These are phyloP conservation scores for Petrolisthes cinctipes DNA, from an alignment of 2,888 invertebrate species.

Conservation along the genomic window DNA sequence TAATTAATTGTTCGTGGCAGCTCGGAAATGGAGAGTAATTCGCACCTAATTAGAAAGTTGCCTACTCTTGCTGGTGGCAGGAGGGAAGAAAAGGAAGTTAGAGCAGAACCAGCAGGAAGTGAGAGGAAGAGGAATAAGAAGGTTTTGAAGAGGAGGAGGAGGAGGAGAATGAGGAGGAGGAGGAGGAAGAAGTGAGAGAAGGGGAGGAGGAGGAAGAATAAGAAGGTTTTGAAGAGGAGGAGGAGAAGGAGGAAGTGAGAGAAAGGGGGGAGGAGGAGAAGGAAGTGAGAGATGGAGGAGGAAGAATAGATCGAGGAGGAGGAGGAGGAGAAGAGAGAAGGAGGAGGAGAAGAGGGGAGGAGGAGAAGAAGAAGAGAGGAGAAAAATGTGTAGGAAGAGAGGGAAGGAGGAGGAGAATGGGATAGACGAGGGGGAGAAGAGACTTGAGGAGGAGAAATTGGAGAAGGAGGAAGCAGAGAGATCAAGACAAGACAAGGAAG, in stretches of 20 bases:
- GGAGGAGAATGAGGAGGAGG: too few species aligned
- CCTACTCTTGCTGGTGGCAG: neutral
- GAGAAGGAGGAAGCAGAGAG: too few species aligned
- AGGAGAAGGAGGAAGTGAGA: neutral
- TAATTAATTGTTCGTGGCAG: neutral
- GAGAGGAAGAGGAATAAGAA: neutral
- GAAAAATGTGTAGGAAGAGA: too few species aligned
- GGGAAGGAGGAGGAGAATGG: too few species aligned
- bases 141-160: too few species aligned
- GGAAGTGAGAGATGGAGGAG: neutral
- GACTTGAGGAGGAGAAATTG: too few species aligned
- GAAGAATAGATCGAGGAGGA: neutral
- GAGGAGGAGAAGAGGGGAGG: too few species aligned
- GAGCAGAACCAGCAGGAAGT: neutral
- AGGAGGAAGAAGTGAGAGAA: neutral
- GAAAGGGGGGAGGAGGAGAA: neutral
- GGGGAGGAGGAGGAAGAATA: neutral
- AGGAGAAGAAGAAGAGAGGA: too few species aligned
- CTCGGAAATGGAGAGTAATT: neutral
- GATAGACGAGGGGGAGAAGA: too few species aligned
- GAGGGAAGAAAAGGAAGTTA: too few species aligned
- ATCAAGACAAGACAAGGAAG: too few species aligned
- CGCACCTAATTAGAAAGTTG: neutral
- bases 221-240: neutral
- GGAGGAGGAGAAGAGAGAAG: neutral